phyloP scores from a whole-genome alignment of 64 coral and sea anemone genomes.

The Dendronephthya gigantea region DNA sequence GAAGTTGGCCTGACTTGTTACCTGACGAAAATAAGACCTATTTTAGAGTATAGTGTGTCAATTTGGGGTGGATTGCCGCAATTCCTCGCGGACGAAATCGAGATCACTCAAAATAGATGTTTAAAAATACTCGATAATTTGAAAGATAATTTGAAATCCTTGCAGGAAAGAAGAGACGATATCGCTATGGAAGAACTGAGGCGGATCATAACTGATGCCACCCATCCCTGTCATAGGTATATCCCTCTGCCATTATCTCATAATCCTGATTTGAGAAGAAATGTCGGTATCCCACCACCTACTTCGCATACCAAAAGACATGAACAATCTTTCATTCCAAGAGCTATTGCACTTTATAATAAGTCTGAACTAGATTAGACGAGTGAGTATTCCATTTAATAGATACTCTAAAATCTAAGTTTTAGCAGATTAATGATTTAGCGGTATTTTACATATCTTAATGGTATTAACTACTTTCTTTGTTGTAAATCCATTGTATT shows the following conservation, averaged over 20 bases:
- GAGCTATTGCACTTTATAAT: no score
- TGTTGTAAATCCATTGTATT: slow-evolving; percentile 3
- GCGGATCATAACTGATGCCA: not conserved
- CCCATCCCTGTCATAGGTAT: no score
- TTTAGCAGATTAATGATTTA: not conserved
- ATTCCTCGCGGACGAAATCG: not conserved
- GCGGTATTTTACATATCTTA: not conserved
- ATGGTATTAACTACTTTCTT: not conserved
- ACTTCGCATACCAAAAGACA: not conserved
- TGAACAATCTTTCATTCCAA: no score
- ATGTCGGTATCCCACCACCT: not conserved
- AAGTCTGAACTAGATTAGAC: not conserved
- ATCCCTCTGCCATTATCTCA: no score
- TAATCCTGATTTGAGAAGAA: not conserved
- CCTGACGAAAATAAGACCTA: not conserved
- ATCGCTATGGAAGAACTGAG: not conserved
- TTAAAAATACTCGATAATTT: not conserved
- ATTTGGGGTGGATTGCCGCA: slow-evolving; percentile 1
- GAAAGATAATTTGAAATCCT: not conserved
- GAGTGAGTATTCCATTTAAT: not conserved
- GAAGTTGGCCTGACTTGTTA: not conserved
- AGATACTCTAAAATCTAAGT: not conserved
- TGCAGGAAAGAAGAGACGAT: not conserved
- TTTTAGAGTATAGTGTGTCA: not conserved
- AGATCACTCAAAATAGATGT: not conserved